phyloP scores from a whole-genome alignment of 2,888 invertebrate species.

The Clusia tigrina region DNA sequence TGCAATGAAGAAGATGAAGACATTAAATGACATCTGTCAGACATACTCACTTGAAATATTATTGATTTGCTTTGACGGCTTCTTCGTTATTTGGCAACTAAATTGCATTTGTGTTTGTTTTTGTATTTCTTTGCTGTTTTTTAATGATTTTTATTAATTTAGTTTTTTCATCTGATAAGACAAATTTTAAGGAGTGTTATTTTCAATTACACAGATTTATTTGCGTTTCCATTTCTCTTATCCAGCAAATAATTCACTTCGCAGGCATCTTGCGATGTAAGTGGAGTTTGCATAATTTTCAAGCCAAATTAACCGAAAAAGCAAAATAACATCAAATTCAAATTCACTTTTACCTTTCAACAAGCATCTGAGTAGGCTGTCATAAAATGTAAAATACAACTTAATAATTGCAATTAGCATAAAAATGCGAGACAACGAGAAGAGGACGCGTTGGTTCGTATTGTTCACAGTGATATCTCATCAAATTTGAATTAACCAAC shows the following conservation, averaged over 20 bases:
- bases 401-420: no score
- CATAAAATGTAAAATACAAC: no score
- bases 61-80: background rate
- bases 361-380: background rate
- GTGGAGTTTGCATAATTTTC: background rate
- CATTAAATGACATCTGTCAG: conserved; percentile 24
- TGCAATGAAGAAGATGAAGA: no score
- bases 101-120: background rate
- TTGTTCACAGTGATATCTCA: no score
- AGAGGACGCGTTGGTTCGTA: no score
- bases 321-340: background rate
- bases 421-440: no score
- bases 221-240: no score
- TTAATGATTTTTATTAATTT: background rate
- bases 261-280: background rate
- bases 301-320: background rate
- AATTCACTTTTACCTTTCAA: background rate
- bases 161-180: background rate
- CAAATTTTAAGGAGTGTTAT: background rate
- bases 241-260: background rate
- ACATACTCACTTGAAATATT: background rate
- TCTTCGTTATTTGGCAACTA: background rate
- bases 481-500: no score
- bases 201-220: background rate
- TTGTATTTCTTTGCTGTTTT: background rate